Evolutionary conservation across 2,888 invertebrate species (phyloP), one percentile per base, ranked within the genome.

Genomic region (Hypomecis atomaria): DNA sequence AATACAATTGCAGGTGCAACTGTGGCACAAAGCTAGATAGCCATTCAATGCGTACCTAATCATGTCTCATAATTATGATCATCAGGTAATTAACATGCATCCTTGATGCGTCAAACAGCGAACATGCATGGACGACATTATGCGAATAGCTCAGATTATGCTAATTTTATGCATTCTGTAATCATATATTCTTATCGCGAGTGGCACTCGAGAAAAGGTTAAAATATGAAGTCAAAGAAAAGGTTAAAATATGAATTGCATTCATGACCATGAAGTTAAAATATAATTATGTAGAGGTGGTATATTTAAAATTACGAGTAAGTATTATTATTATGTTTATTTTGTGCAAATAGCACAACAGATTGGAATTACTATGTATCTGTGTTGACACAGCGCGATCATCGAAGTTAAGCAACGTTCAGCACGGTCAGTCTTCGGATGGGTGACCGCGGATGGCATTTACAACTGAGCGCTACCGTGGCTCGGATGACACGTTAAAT

Each of bases 161-260:
- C 44, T 44, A 34, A 55, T 55, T 36, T 5, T 13, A 23, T 13
- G 34, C 44, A 13, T 44, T 43, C 34, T 44, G 36, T 8, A 44
- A 44, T 55, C 34, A 43, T 54, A 33, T 54, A 55, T 55, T 43
- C 36, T 36, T 6, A 49, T 36, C n/a, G 6, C 6, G 36, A 49
- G 11, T 49, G 11, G 36, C 6, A 9, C 33, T 10, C 33, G 47
- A 47, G 47, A 47, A 37, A 49, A 49, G 49, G 49, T 11, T 37
- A 49, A 49, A 11, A 49, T 49, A 37, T 11, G 37, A 36, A 49
- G n/a, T n/a, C n/a, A n/a, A n/a, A 47, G 47, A 47, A 37, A 49
- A 49, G 49, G 49, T 11, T 37, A 49, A 49, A 11, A 49, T 49
- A 37, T 11, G 37, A 36, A 49, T 37, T 49, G 34, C 10, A 48